Percentiles rank a stretch among this genome's conserved stretches.
These are phyloP conservation scores for Ptilorrhoa leucosticta DNA, from an alignment of 2,113 vertebrate species.

Conservation along the genomic window DNA sequence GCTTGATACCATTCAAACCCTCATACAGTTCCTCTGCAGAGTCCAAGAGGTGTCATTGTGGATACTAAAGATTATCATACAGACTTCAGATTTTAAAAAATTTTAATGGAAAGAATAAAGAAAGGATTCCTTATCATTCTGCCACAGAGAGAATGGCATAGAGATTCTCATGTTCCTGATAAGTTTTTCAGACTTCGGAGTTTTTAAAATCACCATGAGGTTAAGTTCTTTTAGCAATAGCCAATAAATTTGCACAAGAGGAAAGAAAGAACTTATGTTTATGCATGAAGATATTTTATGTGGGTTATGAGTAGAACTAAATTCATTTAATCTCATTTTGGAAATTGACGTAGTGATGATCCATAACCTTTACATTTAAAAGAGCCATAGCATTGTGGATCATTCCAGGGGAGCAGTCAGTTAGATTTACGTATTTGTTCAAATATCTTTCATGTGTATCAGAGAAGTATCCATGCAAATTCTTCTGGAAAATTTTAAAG, in stretches of 20 bases:
- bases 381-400: background rate
- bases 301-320: background rate
- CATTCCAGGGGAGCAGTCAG: background rate
- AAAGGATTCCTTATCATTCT: background rate
- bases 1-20: background rate
- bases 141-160: background rate
- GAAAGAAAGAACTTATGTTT: background rate
- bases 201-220: background rate
- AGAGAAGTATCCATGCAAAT: background rate
- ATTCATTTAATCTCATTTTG: background rate
- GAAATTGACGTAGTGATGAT: background rate
- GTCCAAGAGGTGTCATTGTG: background rate
- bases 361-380: background rate
- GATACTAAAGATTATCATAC: background rate
- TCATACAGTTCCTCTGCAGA: background rate
- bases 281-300: background rate
- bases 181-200: background rate
- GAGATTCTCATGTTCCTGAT: background rate
- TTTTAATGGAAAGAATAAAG: background rate
- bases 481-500: conserved; percentile 13
- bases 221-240: background rate
- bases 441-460: background rate
- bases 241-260: background rate
- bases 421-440: background rate
- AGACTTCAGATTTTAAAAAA: background rate